Evolutionary conservation across 2,888 invertebrate species (phyloP).

Genomic region (Trissoscelio sp.): DNA sequence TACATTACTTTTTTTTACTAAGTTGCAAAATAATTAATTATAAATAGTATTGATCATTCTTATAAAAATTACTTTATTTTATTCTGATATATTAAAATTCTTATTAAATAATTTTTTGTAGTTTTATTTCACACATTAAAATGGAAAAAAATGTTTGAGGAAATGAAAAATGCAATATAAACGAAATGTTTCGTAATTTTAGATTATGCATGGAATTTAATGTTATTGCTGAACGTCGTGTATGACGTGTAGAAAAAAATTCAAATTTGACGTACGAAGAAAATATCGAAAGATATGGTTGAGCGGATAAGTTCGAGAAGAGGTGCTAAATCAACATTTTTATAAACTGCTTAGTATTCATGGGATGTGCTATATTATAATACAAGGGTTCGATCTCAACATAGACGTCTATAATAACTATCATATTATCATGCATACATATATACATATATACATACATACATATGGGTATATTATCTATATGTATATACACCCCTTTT

Average conservation of each 20-base stretch:
- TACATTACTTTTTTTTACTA: too few relatives aligned
- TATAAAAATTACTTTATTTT: too few relatives aligned
- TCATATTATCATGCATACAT: conserved; percentile 78
- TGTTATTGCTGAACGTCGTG: conserved; percentile 46
- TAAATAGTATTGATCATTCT: too few relatives aligned
- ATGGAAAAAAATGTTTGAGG: too few relatives aligned
- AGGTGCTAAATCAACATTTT: conserved; percentile 83
- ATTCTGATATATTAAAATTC: too few relatives aligned
- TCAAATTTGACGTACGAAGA: conserved; percentile 66
- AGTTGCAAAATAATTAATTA: too few relatives aligned
- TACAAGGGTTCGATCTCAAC: conserved; percentile 77
- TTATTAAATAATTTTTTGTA: too few relatives aligned
- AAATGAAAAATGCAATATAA: conserved; percentile 5
- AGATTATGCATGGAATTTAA: conserved; percentile 25
- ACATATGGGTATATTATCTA: too few relatives aligned
- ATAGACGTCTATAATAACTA: conserved; percentile 72
- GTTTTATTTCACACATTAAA: too few relatives aligned
- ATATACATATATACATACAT: too few relatives aligned
- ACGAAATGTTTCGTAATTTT: conserved; percentile 19
- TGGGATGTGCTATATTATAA: conserved; percentile 78
- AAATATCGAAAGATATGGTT: conserved; percentile 65
- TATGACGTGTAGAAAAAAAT: conserved; percentile 50
- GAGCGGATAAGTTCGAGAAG: conserved; percentile 61
- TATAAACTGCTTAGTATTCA: conserved; percentile 83
- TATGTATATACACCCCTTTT: too few relatives aligned